Evolutionary conservation across 2,797 vertebrate species (phyloP), one percentile per base, ranked within the genome.

Genomic region (Acipenser transmontanus): DNA sequence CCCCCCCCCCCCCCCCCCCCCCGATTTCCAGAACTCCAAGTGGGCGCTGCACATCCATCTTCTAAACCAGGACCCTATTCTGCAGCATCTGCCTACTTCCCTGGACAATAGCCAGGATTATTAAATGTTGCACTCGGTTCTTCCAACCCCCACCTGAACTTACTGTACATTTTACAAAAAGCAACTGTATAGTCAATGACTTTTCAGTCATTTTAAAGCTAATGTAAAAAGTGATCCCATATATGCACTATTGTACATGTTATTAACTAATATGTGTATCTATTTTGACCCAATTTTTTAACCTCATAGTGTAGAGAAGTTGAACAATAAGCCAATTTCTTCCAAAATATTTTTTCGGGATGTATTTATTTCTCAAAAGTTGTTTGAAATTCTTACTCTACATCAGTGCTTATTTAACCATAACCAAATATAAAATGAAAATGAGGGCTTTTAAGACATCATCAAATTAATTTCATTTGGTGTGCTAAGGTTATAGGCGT

Each of bases 81-180:
- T 0, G 17, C 77, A 8, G 13, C 82, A 2, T 96, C 94, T 0
- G 92, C 95, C 0, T 96, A 95, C 68, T 95, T 95, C 73, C 91
- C 94, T 11, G 90, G 90, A 62, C 91, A 85, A 84, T 1, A 47
- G 64, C 7, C 13, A 13, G 7, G 7, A 14, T 17, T 52, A 47
- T 49, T 47, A 47, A 57, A 34, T 8, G 49, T 50, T 59, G 51
- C 5, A 7, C 2, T 9, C n/a, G 8, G 50, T 5, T 12, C 47
- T 7, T 6, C 48, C 9, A 10, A 10, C 6, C 20, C 17, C 59
- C 8, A 50, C 1, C 60, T 51, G n/a, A 48, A 50, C 20, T 34
- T 34, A 49, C 4, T 6, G 4, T 8, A 8, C 6, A 11, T 12
- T 12, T 12, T 8, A 52, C 8, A 52, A 8, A 8, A 8, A 8